A percentile compares a stretch with the other conserved stretches of the same genome.
Conservation (phyloP, 2,113 vertebrate species). For the Plestiodon gilberti region DNA sequence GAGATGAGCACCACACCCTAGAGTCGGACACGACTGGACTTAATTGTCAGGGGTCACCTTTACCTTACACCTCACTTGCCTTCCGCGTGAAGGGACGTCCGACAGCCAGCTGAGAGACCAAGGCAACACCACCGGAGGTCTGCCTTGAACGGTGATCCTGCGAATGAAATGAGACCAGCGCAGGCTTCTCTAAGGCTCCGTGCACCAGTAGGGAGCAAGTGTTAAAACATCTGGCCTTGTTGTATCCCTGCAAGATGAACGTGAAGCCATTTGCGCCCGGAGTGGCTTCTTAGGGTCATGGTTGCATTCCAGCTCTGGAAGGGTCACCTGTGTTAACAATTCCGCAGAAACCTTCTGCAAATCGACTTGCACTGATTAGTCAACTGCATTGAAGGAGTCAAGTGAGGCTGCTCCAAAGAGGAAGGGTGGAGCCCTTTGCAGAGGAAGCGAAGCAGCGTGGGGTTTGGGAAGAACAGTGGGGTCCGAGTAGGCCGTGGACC, state of each 20-base stretch:
- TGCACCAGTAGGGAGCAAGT: slow-evolving; percentile 23
- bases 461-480: neutral
- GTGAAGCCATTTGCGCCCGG: slow-evolving; percentile 2
- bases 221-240: slow-evolving; percentile 43
- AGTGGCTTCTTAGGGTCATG: neutral
- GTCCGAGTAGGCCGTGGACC: neutral
- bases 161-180: neutral
- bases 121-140: neutral
- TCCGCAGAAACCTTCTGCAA: fast-evolving
- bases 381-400: neutral
- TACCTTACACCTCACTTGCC: too few species aligned
- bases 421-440: neutral
- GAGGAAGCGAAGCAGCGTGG: fast-evolving
- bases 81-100: neutral
- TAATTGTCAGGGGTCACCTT: too few species aligned
- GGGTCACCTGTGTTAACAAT: neutral
- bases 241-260: slow-evolving; percentile 4
- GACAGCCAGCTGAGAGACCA: neutral
- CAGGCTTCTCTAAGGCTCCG: neutral
- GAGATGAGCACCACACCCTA: too few species aligned
- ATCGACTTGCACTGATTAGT: neutral
- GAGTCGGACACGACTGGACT: too few species aligned
- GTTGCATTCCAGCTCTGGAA: neutral
- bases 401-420: neutral
- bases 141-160: neutral